Evolutionary conservation across 1,140 invertebrate species (phyloP).

Genomic region (Plectus sambesii): DNA sequence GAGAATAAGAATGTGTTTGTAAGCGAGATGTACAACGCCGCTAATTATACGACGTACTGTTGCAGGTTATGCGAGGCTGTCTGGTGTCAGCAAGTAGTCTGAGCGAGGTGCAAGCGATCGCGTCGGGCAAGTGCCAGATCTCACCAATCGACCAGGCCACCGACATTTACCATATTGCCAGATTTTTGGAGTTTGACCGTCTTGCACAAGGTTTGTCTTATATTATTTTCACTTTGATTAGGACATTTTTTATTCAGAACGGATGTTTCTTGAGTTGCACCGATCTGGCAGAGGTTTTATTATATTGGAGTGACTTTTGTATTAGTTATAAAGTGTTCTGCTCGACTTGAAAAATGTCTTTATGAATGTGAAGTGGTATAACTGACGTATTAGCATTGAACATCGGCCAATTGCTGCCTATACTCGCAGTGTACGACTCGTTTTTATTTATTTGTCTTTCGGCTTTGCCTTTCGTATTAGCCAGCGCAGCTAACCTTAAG

Average conservation of each 20-base stretch:
- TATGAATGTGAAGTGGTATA: no score
- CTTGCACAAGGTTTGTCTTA: background rate
- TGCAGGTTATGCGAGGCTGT: background rate
- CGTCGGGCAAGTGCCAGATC: background rate
- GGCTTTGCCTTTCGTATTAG: no score
- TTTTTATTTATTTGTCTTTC: no score
- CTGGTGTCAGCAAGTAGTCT: background rate
- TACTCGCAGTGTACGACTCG: no score
- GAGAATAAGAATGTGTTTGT: no score
- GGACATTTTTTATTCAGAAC: background rate
- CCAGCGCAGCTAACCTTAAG: no score
- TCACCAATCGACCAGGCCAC: background rate
- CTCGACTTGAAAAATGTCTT: no score
- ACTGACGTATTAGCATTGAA: no score
- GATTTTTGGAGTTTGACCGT: background rate
- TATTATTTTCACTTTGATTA: no score
- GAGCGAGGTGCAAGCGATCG: background rate
- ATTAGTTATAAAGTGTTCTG: background rate
- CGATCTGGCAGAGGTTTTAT: background rate
- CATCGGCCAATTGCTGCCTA: no score
- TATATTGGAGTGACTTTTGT: background rate
- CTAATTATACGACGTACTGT: no score
- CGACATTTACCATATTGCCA: background rate
- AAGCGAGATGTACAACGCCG: no score
- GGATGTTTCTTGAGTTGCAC: background rate